A percentile compares a stretch with the other conserved stretches of the same genome.
These are phyloP conservation scores for Anastrepha ludens DNA, from an alignment of 1,140 invertebrate genomes.

Conservation along the genomic window DNA sequence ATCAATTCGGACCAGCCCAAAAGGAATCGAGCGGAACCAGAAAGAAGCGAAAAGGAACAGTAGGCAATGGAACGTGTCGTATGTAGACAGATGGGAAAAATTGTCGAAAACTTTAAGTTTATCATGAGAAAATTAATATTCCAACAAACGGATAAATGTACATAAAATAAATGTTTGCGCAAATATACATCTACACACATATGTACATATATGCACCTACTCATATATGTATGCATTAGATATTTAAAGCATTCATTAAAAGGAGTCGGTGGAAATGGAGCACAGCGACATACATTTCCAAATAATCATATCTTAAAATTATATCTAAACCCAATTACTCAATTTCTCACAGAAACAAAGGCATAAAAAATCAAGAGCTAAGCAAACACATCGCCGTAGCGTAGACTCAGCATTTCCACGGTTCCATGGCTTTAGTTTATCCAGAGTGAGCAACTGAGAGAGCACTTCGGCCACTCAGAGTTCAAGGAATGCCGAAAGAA, in stretches of 20 bases:
- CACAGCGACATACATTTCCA: constrained; percentile 32
- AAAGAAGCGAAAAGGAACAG: constrained; percentile 1
- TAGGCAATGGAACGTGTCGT: not conserved
- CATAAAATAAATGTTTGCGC: not conserved
- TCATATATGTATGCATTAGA: not conserved
- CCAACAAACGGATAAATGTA: not conserved
- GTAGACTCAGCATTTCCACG: constrained; percentile 12
- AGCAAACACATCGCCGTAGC: not conserved
- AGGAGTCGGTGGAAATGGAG: constrained; percentile 2
- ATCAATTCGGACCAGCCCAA: constrained; percentile 31
- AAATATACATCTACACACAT: not conserved
- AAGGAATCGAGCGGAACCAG: constrained; percentile 33
- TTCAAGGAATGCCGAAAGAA: not conserved
- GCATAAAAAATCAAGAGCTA: not conserved
- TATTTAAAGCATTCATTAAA: not conserved
- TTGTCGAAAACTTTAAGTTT: constrained; percentile 5
- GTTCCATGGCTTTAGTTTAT: not conserved
- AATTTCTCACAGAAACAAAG: constrained; percentile 56
- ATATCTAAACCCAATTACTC: constrained; percentile 72
- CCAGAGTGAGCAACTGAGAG: not conserved
- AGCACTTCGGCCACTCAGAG: not conserved
- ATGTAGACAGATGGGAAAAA: not conserved
- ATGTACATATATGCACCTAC: not conserved
- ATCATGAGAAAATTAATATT: constrained; percentile 35
- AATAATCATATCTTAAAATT: constrained; percentile 63